Percentiles rank a stretch among this genome's conserved stretches.
Conservation (phyloP, 2,113 vertebrate species). For the Neoarius graeffei region DNA sequence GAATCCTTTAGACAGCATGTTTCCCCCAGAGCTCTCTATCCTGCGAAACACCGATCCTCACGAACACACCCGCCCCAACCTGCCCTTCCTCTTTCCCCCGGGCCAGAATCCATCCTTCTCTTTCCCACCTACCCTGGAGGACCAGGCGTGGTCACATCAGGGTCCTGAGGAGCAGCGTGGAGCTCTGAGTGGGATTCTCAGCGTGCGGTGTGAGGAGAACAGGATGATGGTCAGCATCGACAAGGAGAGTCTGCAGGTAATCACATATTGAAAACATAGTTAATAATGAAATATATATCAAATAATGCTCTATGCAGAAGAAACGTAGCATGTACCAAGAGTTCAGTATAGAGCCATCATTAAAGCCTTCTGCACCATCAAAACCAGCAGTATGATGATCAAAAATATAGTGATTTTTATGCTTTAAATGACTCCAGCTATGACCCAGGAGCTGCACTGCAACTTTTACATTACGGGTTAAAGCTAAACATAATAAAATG, state of each 20-base stretch:
- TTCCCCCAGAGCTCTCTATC: conserved; percentile 81
- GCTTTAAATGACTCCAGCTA: background rate
- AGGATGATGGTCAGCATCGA: conserved; percentile 87
- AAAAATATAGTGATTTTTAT: background rate
- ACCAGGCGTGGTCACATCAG: conserved; percentile 33
- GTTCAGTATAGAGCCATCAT: background rate
- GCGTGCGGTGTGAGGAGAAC: conserved; percentile 81
- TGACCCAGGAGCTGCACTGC: background rate
- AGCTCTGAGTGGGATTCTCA: conserved; percentile 71
- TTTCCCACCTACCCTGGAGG: conserved; percentile 39
- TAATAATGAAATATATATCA: background rate
- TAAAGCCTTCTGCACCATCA: background rate
- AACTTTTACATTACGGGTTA: background rate
- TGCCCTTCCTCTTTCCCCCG: conserved; percentile 78
- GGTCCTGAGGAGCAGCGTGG: conserved; percentile 80
- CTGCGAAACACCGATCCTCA: conserved; percentile 64
- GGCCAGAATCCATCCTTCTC: conserved; percentile 54
- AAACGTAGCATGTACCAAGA: background rate
- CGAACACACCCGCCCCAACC: conserved; percentile 59
- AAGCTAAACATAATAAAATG: background rate
- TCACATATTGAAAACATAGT: background rate
- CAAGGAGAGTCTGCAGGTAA: conserved; percentile 87
- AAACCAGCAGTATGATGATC: background rate
- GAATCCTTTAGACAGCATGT: conserved; percentile 58
- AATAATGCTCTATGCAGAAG: background rate